Conservation (phyloP, 2,113 vertebrate species). For the Riparia riparia region DNA sequence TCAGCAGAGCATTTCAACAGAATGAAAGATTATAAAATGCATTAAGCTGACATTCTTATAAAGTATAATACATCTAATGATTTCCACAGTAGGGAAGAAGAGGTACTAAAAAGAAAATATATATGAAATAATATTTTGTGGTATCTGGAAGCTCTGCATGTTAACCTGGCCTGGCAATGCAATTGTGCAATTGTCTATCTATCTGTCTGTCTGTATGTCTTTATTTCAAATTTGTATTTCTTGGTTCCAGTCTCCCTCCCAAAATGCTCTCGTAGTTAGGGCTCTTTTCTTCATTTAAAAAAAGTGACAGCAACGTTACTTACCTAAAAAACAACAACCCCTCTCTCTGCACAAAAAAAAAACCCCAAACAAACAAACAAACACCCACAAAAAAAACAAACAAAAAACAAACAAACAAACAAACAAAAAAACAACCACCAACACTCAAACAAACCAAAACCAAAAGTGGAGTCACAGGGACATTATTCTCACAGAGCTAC, state of each 20-base stretch:
- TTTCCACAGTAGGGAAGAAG: not conserved
- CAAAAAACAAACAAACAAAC: too few species aligned
- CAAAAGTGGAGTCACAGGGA: not conserved
- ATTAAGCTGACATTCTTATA: not conserved
- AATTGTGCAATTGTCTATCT: not conserved
- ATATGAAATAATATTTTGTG: not conserved
- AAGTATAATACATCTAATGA: not conserved
- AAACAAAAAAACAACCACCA: too few species aligned
- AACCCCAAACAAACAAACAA: too few species aligned
- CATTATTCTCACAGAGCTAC: not conserved
- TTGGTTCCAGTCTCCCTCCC: not conserved
- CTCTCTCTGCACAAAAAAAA: not conserved
- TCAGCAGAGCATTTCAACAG: constrained; percentile 1
- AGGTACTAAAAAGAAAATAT: not conserved
- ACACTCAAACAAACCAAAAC: not conserved
- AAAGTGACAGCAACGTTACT: not conserved
- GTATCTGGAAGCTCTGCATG: not conserved
- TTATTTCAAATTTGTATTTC: not conserved
- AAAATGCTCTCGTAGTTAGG: not conserved
- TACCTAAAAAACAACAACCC: not conserved
- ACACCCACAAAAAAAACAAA: not conserved
- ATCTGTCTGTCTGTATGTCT: rapidly evolving
- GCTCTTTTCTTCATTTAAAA: not conserved
- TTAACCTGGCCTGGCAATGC: not conserved
- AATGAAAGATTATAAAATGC: not conserved